A percentile compares a stretch with the other conserved stretches of the same genome.
Conservation (phyloP, 2,888 invertebrate genomes). For the Neria commutata region DNA sequence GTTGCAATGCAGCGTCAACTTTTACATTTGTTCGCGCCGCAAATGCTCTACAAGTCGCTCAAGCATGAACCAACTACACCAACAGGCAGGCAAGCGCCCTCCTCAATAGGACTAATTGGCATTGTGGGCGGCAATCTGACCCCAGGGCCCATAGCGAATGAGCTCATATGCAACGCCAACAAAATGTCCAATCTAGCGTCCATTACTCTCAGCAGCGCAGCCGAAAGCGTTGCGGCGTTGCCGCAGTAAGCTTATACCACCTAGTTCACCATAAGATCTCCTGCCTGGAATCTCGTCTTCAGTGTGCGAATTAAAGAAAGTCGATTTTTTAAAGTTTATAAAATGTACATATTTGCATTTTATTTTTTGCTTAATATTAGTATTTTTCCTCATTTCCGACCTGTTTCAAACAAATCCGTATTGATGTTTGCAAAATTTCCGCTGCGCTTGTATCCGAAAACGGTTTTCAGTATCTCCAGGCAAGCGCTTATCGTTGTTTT, state of each 20-base stretch:
- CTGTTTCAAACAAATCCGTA: constrained; percentile 25
- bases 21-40: constrained; percentile 42
- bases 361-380: too few species aligned
- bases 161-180: constrained; percentile 50
- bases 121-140: neutral
- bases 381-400: too few species aligned
- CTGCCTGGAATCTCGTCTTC: constrained; percentile 15
- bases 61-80: neutral
- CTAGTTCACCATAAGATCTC: too few species aligned
- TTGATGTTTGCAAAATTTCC: constrained; percentile 45
- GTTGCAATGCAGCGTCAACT: constrained; percentile 39
- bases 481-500: constrained; percentile 77
- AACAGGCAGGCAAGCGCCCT: neutral
- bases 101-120: neutral
- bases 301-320: constrained; percentile 3
- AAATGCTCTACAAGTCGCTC: constrained; percentile 36
- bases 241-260: too few species aligned
- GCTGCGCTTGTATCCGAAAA: constrained; percentile 51
- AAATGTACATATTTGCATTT: too few species aligned
- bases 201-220: too few species aligned
- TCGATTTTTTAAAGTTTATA: constrained; percentile 9
- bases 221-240: too few species aligned
- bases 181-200: constrained; percentile 48
- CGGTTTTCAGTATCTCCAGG: constrained; percentile 75
- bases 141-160: constrained; percentile 30